Evolutionary conservation across 1,140 invertebrate species (phyloP).

Genomic region (Drosophila bifasciata): DNA sequence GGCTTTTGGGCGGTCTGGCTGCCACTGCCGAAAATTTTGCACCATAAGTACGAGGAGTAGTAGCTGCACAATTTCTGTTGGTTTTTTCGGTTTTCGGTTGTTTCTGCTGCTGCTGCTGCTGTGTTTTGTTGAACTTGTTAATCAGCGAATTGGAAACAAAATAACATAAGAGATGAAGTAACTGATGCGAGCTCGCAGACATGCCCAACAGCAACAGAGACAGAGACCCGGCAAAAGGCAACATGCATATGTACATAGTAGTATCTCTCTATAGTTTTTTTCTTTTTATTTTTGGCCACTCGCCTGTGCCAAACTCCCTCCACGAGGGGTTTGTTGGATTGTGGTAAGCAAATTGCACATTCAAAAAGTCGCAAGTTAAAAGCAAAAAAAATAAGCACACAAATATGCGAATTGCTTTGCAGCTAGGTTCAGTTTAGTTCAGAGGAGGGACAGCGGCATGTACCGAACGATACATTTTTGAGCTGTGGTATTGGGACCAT

Average conservation of each 20-base stretch:
- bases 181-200: conserved; percentile 47
- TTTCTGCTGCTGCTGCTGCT: conserved; percentile 38
- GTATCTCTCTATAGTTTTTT: conserved; percentile 34
- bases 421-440: background rate
- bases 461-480: conserved; percentile 10
- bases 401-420: conserved; percentile 37
- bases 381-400: conserved; percentile 51
- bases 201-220: conserved; percentile 7
- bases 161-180: conserved; percentile 80
- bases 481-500: conserved; percentile 31
- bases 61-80: conserved; percentile 41
- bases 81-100: conserved; percentile 23
- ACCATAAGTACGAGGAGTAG: conserved; percentile 53
- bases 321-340: conserved; percentile 28
- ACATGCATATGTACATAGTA: conserved; percentile 48
- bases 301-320: conserved; percentile 19
- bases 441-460: conserved; percentile 1
- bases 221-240: conserved; percentile 21
- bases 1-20: conserved; percentile 47
- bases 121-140: conserved; percentile 78
- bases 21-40: conserved; percentile 63
- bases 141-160: conserved; percentile 81
- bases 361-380: conserved; percentile 42
- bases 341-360: conserved; percentile 62
- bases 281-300: conserved; percentile 41